These are phyloP conservation scores for Volucella zonaria DNA, from an alignment of 2,888 invertebrate genomes.

Conservation along the genomic window DNA sequence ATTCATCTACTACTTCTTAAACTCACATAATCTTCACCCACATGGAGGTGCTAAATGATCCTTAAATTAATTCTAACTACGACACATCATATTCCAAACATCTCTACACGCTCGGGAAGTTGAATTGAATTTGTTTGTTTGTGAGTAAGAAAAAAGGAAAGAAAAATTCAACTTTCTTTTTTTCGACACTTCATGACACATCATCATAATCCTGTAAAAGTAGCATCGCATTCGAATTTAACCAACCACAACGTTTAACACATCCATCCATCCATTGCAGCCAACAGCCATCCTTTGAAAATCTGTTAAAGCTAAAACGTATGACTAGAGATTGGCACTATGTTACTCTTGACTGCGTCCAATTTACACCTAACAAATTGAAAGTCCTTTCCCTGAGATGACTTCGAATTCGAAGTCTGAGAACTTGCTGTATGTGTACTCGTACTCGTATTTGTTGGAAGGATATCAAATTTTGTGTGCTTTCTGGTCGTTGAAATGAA, in stretches of 20 bases:
- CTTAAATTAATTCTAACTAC: slow-evolving; percentile 69
- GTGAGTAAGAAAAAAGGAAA: slow-evolving; percentile 74
- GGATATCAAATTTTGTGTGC: slow-evolving; percentile 43
- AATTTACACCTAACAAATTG: slow-evolving; percentile 74
- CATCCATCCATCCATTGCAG: slow-evolving; percentile 16
- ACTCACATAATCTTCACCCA: slow-evolving; percentile 63
- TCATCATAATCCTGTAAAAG: slow-evolving; percentile 69
- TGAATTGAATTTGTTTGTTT: no score
- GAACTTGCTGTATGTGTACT: background rate
- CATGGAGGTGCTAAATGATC: slow-evolving; percentile 60
- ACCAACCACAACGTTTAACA: slow-evolving; percentile 68
- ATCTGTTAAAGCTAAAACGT: slow-evolving; percentile 63
- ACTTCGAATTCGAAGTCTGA: slow-evolving; percentile 43
- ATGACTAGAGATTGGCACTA: slow-evolving; percentile 70
- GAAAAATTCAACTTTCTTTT: slow-evolving; percentile 73
- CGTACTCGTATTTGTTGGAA: slow-evolving; percentile 32
- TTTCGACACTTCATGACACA: slow-evolving; percentile 64
- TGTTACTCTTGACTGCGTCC: slow-evolving; percentile 71
- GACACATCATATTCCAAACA: slow-evolving; percentile 62
- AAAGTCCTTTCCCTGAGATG: slow-evolving; percentile 44
- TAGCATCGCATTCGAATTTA: slow-evolving; percentile 70
- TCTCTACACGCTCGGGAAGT: slow-evolving; percentile 7
- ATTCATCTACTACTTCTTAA: slow-evolving; percentile 44
- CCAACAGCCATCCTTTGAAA: background rate
- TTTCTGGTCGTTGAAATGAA: slow-evolving; percentile 23